These are phyloP conservation scores for Dendrolimus punctatus DNA, from an alignment of 1,140 invertebrate genomes.

Conservation along the genomic window DNA sequence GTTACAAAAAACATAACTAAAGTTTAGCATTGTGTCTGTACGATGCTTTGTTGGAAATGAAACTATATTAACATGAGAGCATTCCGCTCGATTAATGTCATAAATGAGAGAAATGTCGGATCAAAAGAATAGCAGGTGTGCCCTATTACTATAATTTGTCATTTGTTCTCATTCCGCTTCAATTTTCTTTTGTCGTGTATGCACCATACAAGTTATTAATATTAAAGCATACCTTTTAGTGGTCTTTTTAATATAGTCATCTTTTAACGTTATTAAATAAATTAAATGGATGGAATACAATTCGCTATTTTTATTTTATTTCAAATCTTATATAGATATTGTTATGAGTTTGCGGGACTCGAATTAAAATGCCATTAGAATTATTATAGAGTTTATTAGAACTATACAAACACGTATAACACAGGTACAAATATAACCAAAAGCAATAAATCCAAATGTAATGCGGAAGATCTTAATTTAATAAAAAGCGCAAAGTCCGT, in stretches of 20 bases:
- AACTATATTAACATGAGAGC: slow-evolving; percentile 56
- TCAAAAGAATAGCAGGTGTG: slow-evolving; percentile 71
- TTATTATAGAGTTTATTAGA: too few relatives aligned
- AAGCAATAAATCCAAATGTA: too few relatives aligned
- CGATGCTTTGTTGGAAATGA: slow-evolving; percentile 53
- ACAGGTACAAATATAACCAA: too few relatives aligned
- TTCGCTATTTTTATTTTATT: too few relatives aligned
- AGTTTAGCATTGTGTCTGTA: slow-evolving; percentile 52
- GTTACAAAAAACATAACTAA: slow-evolving; percentile 67
- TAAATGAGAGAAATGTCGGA: slow-evolving; percentile 69
- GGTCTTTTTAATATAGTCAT: too few relatives aligned
- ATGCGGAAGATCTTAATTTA: too few relatives aligned
- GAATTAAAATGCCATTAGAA: slow-evolving; percentile 24
- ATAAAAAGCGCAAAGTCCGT: too few relatives aligned
- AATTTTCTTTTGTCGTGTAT: slow-evolving; percentile 45
- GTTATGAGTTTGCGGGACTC: slow-evolving; percentile 19
- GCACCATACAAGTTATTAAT: slow-evolving; percentile 31
- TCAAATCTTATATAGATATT: too few relatives aligned
- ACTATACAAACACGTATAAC: too few relatives aligned
- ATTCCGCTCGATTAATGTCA: slow-evolving; percentile 67
- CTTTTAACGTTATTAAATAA: too few relatives aligned
- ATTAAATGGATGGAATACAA: too few relatives aligned
- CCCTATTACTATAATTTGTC: slow-evolving; percentile 68
- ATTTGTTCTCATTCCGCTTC: slow-evolving; percentile 49
- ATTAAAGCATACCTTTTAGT: slow-evolving; percentile 9